phyloP scores from a whole-genome alignment of 2,797 vertebrate species.

The Florisuga fusca region DNA sequence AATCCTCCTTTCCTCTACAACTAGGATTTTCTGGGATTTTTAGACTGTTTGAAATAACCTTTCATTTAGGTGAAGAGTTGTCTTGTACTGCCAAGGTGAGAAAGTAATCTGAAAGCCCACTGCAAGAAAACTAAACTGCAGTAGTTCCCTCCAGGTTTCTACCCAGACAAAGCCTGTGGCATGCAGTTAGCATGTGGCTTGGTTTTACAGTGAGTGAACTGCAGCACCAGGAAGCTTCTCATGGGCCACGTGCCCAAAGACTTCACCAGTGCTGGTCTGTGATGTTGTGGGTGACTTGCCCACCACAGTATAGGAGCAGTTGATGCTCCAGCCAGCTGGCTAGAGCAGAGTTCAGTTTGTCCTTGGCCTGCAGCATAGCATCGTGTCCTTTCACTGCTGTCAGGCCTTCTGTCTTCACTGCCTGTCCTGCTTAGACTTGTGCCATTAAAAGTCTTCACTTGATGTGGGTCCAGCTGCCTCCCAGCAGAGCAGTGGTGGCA shows the following conservation, averaged over 20 bases:
- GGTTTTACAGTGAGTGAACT: background rate
- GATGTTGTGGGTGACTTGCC: background rate
- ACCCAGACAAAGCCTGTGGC: rapidly evolving
- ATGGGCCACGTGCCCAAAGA: rapidly evolving
- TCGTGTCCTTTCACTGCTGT: background rate
- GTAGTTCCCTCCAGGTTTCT: background rate
- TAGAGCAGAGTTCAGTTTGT: rapidly evolving
- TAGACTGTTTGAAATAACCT: background rate
- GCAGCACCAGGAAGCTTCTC: background rate
- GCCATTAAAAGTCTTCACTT: background rate
- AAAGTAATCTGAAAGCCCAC: background rate
- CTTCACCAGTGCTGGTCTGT: rapidly evolving
- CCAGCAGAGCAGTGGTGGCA: rapidly evolving
- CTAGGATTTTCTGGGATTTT: background rate
- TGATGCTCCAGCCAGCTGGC: background rate
- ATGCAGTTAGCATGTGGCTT: rapidly evolving
- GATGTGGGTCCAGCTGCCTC: background rate
- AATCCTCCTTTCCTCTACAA: background rate
- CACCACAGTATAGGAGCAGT: rapidly evolving
- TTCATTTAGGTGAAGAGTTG: background rate
- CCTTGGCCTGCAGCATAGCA: background rate
- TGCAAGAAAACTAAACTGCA: rapidly evolving
- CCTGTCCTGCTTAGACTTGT: background rate
- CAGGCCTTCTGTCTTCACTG: background rate
- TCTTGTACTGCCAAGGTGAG: background rate